A percentile compares a stretch with the other conserved stretches of the same genome.
These are phyloP conservation scores for Drosophila nigricruria DNA, from an alignment of 2,888 invertebrate species.

Conservation along the genomic window DNA sequence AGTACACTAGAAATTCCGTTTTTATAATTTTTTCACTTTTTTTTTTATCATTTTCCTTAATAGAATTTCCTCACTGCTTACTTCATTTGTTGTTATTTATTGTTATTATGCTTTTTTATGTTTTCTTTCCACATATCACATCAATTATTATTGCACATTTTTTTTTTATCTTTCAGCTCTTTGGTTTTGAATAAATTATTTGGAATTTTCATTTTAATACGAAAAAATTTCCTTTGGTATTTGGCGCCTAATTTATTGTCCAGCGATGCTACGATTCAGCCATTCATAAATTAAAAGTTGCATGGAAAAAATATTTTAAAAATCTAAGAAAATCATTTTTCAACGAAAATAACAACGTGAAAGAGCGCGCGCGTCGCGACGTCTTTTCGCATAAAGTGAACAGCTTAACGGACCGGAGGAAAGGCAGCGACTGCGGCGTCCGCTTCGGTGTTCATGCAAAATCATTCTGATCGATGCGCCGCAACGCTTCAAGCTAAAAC, in stretches of 20 bases:
- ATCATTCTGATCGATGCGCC: constrained; percentile 64
- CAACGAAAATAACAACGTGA: constrained; percentile 8
- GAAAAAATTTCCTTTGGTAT: constrained; percentile 64
- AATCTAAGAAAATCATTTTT: constrained; percentile 34
- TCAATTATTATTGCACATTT: constrained; percentile 45
- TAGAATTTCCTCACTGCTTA: constrained; percentile 1
- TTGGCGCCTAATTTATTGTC: constrained; percentile 66
- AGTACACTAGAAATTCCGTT: neutral
- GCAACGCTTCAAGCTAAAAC: constrained; percentile 11
- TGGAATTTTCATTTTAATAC: constrained; percentile 50
- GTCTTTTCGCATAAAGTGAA: constrained; percentile 51
- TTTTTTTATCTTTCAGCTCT: constrained; percentile 47
- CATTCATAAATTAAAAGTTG: constrained; percentile 73
- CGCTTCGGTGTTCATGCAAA: constrained; percentile 72
- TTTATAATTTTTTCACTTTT: neutral
- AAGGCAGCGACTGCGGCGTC: constrained; percentile 47
- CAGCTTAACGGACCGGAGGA: constrained; percentile 8
- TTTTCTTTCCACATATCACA: constrained; percentile 49
- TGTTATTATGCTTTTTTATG: constrained; percentile 6
- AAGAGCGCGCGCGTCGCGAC: constrained; percentile 27
- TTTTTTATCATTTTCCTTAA: neutral
- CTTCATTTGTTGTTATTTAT: constrained; percentile 4
- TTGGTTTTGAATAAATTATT: constrained; percentile 63
- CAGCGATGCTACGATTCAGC: constrained; percentile 47
- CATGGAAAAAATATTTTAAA: constrained; percentile 35